Evolutionary conservation across 37 sponge, comb jelly and placozoan genomes (phyloP).

Genomic region (Tethya wilhelma): DNA sequence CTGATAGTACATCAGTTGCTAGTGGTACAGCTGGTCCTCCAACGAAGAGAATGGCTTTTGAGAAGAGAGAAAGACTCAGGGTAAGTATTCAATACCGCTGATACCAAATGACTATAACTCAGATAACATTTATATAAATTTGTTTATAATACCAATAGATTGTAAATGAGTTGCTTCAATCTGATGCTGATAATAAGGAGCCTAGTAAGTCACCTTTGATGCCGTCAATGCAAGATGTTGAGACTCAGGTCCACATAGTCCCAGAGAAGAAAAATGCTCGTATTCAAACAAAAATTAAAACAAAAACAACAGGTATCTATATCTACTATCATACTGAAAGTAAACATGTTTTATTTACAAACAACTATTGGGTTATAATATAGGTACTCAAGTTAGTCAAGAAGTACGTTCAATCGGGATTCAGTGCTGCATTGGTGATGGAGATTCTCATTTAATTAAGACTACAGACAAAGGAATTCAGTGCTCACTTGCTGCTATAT

Average conservation of each 20-base stretch:
- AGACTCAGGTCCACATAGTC: background rate
- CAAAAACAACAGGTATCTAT: background rate
- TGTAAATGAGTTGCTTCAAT: background rate
- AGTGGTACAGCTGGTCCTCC: background rate
- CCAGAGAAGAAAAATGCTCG: background rate
- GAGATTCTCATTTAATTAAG: too few relatives aligned
- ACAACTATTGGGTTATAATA: too few relatives aligned
- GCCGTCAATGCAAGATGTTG: too few relatives aligned
- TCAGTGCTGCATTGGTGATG: background rate
- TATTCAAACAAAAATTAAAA: background rate
- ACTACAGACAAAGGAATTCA: background rate
- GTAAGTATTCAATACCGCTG: too few relatives aligned
- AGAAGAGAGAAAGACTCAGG: slow-evolving; percentile 1
- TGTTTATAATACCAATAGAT: background rate
- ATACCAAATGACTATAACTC: too few relatives aligned
- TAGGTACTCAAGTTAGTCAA: background rate
- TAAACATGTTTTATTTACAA: too few relatives aligned
- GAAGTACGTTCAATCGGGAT: background rate
- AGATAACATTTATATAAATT: background rate
- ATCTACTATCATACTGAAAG: too few relatives aligned
- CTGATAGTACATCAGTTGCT: too few relatives aligned
- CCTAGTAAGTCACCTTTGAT: too few relatives aligned
- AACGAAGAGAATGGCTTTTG: slow-evolving; percentile 1
- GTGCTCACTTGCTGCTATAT: background rate
- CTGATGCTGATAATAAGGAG: background rate